Percentiles rank a stretch among this genome's conserved stretches.
Conservation (phyloP, 2,113 vertebrate genomes). For the Heterocephalus glaber region DNA sequence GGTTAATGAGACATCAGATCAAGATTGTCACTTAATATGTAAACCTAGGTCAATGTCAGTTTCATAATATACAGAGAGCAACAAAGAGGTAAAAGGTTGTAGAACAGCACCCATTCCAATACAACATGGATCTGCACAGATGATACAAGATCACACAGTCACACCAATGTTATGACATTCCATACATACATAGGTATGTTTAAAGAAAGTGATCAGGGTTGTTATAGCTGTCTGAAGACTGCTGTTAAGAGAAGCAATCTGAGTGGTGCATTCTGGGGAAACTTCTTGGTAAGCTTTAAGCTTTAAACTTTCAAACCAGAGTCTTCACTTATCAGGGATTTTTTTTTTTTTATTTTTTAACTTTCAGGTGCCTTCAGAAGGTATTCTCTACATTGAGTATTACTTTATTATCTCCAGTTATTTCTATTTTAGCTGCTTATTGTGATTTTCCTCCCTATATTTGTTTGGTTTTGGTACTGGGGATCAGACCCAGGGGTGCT, state of each 20-base stretch:
- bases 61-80: background rate
- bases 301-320: background rate
- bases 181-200: background rate
- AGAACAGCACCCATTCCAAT: background rate
- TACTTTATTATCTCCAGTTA: slow-evolving; percentile 28
- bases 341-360: background rate
- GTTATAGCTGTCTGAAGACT: background rate
- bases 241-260: background rate
- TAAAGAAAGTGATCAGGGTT: background rate
- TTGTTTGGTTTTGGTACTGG: background rate
- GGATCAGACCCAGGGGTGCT: background rate
- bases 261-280: background rate
- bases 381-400: background rate
- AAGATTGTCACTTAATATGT: background rate
- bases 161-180: background rate
- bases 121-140: fast-evolving
- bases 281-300: background rate
- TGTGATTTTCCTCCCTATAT: background rate
- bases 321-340: background rate
- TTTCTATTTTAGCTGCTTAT: background rate
- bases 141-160: background rate
- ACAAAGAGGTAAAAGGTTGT: background rate
- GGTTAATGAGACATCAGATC: background rate
- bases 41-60: background rate
- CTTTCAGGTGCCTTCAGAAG: background rate